A percentile compares a stretch with the other conserved stretches of the same genome.
phyloP scores from a whole-genome alignment of 2,797 vertebrate species.

The Hirundo rustica region DNA sequence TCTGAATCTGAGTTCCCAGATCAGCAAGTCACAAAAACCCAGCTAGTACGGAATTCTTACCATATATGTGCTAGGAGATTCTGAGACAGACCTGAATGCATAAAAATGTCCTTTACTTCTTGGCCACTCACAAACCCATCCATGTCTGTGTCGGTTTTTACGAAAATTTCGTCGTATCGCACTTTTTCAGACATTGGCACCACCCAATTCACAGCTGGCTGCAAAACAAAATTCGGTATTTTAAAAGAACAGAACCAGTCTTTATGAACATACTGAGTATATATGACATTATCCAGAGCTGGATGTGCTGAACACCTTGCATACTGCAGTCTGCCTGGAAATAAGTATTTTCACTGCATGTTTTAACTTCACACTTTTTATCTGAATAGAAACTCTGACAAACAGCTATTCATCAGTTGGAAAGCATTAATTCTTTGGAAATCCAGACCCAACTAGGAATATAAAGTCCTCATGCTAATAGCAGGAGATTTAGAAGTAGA shows the following conservation, averaged over 20 bases:
- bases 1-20: not conserved
- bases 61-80: slow-evolving; percentile 94
- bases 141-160: slow-evolving; percentile 92
- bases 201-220: slow-evolving; percentile 89
- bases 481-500: not conserved
- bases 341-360: not conserved
- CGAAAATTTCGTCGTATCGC: slow-evolving; percentile 94
- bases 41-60: slow-evolving; percentile 73
- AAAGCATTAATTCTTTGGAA: not conserved
- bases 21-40: not conserved
- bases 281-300: accelerated
- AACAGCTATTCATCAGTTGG: not conserved
- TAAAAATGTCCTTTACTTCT: slow-evolving; percentile 98
- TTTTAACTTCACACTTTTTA: not conserved
- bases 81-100: slow-evolving; percentile 95
- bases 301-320: not conserved
- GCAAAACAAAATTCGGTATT: not conserved
- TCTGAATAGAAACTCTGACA: not conserved
- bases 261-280: not conserved
- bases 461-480: not conserved
- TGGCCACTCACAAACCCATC: slow-evolving; percentile 94
- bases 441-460: not conserved
- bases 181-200: slow-evolving; percentile 88
- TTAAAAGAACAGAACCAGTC: not conserved
- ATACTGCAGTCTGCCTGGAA: not conserved